A percentile compares a stretch with the other conserved stretches of the same genome.
Evolutionary conservation across 2,797 vertebrate species (phyloP).

Genomic region (Hydrolagus colliei): DNA sequence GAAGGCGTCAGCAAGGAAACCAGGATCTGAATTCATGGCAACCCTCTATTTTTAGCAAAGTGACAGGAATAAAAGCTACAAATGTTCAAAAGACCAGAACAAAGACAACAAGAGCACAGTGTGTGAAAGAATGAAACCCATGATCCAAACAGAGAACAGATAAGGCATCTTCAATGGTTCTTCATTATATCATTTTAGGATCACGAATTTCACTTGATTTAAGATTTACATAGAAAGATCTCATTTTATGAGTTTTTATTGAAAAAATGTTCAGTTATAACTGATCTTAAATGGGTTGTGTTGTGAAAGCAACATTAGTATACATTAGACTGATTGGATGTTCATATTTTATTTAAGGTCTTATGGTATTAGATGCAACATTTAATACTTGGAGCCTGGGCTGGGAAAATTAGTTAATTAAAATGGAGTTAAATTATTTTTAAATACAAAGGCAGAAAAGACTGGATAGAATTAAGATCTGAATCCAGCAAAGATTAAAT

Average conservation of each 20-base stretch:
- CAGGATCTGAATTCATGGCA: not conserved
- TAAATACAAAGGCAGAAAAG: not conserved
- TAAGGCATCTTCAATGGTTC: not conserved
- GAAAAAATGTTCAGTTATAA: not conserved
- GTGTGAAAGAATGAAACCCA: not conserved
- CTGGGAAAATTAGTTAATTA: not conserved
- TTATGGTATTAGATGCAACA: not conserved
- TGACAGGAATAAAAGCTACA: not conserved
- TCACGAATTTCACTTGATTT: conserved; percentile 8
- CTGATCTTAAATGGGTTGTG: not conserved
- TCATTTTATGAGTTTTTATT: not conserved
- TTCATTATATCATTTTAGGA: not conserved
- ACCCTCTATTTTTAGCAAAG: not conserved
- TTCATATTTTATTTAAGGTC: not conserved
- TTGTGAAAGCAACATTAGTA: not conserved
- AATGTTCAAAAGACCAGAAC: not conserved
- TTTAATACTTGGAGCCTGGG: not conserved
- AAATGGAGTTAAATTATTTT: not conserved
- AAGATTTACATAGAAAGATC: not conserved
- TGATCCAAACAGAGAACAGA: conserved; percentile 3
- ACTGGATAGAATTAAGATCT: too few species aligned
- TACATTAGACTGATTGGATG: not conserved
- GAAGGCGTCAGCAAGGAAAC: not conserved
- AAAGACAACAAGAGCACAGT: not conserved
- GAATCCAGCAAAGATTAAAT: too few species aligned